phyloP scores from a whole-genome alignment of 2,113 vertebrate species.

The Ptyas mucosa region DNA sequence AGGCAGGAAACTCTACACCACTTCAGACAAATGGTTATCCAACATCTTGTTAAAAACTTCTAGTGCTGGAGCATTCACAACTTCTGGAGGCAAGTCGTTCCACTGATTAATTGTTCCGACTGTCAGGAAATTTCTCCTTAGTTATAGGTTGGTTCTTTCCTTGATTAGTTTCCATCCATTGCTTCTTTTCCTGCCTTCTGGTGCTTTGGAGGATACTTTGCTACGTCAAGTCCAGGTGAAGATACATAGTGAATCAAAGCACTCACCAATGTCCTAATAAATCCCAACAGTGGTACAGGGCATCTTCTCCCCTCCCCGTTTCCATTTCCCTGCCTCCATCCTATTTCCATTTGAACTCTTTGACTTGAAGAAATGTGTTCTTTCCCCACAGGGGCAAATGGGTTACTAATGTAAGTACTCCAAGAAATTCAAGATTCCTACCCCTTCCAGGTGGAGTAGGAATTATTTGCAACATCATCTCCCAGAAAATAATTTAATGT shows the following conservation, averaged over 20 bases:
- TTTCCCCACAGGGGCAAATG: background rate
- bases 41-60: too few species aligned
- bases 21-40: too few species aligned
- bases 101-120: too few species aligned
- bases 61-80: too few species aligned
- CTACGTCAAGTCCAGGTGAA: background rate
- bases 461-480: background rate
- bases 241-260: background rate
- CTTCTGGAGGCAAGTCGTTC: too few species aligned
- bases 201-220: background rate
- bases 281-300: background rate
- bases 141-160: too few species aligned
- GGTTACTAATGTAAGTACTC: background rate
- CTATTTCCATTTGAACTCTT: background rate
- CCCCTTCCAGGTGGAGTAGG: background rate
- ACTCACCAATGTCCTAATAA: background rate
- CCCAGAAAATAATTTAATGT: background rate
- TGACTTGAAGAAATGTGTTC: background rate
- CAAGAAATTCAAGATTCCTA: background rate
- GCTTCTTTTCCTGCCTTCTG: too few species aligned
- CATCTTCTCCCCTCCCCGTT: background rate
- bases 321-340: background rate
- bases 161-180: too few species aligned
- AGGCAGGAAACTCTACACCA: too few species aligned
- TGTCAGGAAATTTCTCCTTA: too few species aligned